Evolutionary conservation across 2,113 vertebrate species (phyloP), one percentile per base, ranked within the genome.

Genomic region (Solea senegalensis): DNA sequence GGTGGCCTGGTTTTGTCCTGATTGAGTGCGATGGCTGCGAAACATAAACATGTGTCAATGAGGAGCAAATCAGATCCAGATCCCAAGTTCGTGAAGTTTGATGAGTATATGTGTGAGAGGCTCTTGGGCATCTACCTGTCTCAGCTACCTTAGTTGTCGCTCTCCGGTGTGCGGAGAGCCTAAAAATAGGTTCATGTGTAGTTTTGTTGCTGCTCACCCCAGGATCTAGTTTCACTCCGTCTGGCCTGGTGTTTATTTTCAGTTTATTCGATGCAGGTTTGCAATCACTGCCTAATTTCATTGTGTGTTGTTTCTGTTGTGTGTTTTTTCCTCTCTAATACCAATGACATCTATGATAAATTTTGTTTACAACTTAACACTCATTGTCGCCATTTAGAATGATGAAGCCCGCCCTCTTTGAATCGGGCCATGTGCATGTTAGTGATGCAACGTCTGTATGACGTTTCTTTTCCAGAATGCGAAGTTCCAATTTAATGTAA

Each of bases 401-500:
- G 50, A 57, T 44, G 56, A 21, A 3, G 8, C 1, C 54, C 16
- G 15, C 26, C 60, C 40, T 53, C 59, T 43, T 49, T 57, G 63
- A 82, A 79, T 50, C 59, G 53, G 69, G 62, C 52, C 21, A 3
- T 12, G 27, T 46, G 61, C 51, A 81, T 67, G 80, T 65, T 68
- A 78, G 80, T 86, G 82, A 86, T 83, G 80, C 82, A 81, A 85
- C 75, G 58, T 56, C 59, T 72, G 57, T 39, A 60, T 77, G 79
- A 88, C 73, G 64, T 88, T 51, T 78, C 55, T 34, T 89, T 84
- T 88, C 86, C 79, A 88, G 67, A 79, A 80, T 80, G 67, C 61
- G 55, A 72, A 70, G 82, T 80, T 93, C 81, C 90, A 91, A 81
- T 81, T 92, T 80, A 94, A 93, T 71, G 67, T 90, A 92, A 92